Evolutionary conservation across 1,140 invertebrate species (phyloP), one percentile per base, ranked within the genome.

Genomic region (Eurosta solidaginis): DNA sequence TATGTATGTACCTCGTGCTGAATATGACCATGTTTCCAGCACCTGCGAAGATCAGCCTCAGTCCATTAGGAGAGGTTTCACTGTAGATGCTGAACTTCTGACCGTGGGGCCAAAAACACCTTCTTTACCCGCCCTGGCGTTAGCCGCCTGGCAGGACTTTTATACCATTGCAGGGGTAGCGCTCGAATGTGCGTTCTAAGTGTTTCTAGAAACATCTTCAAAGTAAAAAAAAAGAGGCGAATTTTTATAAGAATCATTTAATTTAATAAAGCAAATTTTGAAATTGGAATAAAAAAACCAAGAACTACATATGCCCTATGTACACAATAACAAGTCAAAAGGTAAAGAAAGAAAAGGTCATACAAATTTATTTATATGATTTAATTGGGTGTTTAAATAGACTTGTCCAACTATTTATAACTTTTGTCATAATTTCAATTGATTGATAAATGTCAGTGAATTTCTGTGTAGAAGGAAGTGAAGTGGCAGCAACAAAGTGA

Each of bases 391-490:
- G 20, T 68, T 68, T 68, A 33, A 40, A 68, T 68, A n/a, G 59
- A 42, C 59, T 68, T 68, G 59, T 68, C 59, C 59, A n/a, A 40
- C 59, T 68, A 20, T 68, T 68, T 33, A 68, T 42, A 68, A 68
- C 33, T 68, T n/a, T 68, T 68, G 33, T 68, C 59, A 68, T 68
- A 36, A 68, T 68, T 68, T 20, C 33, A 68, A 42, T 68, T 40
- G 33, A 68, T 68, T 68, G 59, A 68, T 29, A 68, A 42, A 40
- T 68, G 59, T 68, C 59, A 68, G 59, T 33, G 40, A 29, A 68
- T 40, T n/a, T n/a, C n/a, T 68, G 33, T 22, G 33, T 40, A 40
- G 33, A 36, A 36, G 33, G 33, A 63, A 68, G 52, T 33, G 54
- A 63, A 33, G 54, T 63, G 54, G 14, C 6, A 33, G 29, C 25